phyloP scores from a whole-genome alignment of 2,797 vertebrate genomes.

The Cuniculus paca region DNA sequence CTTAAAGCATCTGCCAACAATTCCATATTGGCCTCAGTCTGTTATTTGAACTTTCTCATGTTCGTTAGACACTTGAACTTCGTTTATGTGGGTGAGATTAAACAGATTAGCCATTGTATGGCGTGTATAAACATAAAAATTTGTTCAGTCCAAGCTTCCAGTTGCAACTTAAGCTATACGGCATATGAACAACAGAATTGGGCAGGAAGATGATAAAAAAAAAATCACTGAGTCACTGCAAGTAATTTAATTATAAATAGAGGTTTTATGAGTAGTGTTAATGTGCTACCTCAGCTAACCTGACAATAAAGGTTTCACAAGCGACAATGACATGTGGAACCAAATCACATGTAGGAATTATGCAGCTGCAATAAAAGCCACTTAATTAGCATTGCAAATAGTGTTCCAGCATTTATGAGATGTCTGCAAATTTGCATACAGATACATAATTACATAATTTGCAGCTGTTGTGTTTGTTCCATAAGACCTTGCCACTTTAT shows the following conservation, averaged over 20 bases:
- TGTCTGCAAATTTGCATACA: conserved; percentile 91
- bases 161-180: conserved; percentile 1
- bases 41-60: conserved; percentile 29
- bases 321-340: conserved; percentile 90
- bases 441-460: conserved; percentile 92
- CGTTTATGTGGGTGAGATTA: conserved; percentile 49
- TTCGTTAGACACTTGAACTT: conserved; percentile 56
- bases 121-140: neutral
- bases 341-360: conserved; percentile 90
- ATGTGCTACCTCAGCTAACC: conserved; percentile 90
- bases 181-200: conserved; percentile 47
- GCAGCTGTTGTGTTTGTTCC: conserved; percentile 90
- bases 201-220: conserved; percentile 81
- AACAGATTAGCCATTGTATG: conserved; percentile 46
- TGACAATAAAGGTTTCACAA: conserved; percentile 89
- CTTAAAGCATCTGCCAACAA: neutral
- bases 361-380: conserved; percentile 89
- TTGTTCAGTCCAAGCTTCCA: neutral
- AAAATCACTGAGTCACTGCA: conserved; percentile 83
- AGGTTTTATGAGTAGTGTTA: conserved; percentile 88
- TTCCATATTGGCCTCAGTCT: conserved; percentile 2
- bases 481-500: conserved; percentile 89
- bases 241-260: conserved; percentile 89
- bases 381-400: conserved; percentile 92
- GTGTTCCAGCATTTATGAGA: conserved; percentile 89